phyloP scores from a whole-genome alignment of 2,797 vertebrate genomes.

The Ctenopoma kingsleyae region DNA sequence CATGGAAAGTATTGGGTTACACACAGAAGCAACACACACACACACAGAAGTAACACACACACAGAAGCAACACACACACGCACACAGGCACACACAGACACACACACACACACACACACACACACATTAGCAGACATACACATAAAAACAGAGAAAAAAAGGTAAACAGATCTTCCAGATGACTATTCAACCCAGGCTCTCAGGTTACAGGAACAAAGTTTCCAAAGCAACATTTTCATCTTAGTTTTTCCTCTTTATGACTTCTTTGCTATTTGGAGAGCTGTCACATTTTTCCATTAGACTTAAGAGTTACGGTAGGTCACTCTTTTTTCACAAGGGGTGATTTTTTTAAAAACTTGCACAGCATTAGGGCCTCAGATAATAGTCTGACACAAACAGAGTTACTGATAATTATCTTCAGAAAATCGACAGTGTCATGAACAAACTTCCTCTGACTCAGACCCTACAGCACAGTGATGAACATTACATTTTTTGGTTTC shows the following conservation, averaged over 20 bases:
- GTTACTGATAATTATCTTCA: constrained; percentile 24
- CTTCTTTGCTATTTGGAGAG: constrained; percentile 43
- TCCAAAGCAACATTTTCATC: constrained; percentile 76
- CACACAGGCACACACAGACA: constrained; percentile 31
- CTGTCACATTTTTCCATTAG: constrained; percentile 58
- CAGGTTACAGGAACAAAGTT: constrained; percentile 74
- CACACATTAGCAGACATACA: constrained; percentile 30
- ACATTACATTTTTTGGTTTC: constrained; percentile 10
- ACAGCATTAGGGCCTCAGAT: background rate
- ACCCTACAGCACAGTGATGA: background rate
- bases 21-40: constrained; percentile 40
- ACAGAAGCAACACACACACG: constrained; percentile 26
- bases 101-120: constrained; percentile 34
- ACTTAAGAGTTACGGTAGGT: constrained; percentile 33
- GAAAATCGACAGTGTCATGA: constrained; percentile 1
- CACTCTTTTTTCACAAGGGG: constrained; percentile 22
- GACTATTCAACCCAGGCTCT: constrained; percentile 62
- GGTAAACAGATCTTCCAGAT: constrained; percentile 78
- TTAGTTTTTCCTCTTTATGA: constrained; percentile 60
- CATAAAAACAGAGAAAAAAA: constrained; percentile 53
- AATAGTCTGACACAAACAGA: constrained; percentile 6
- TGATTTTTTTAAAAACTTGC: constrained; percentile 11
- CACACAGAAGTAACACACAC: constrained; percentile 22
- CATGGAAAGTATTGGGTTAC: constrained; percentile 74
- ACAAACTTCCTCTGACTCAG: background rate